Evolutionary conservation across 2,888 invertebrate species (phyloP).

Genomic region (Arctia plantaginis): DNA sequence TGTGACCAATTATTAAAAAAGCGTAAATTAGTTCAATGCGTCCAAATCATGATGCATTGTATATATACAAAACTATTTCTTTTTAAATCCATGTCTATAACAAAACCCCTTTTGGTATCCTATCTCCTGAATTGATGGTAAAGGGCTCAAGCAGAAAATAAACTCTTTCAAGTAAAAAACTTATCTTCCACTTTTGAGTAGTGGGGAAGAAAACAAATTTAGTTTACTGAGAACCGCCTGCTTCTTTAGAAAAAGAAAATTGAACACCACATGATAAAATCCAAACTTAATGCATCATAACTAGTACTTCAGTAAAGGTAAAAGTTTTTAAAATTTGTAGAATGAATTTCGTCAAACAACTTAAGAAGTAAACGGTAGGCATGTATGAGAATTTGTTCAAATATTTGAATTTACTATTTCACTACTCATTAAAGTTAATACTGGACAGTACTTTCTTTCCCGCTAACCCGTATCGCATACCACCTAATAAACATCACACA

Average conservation of each 20-base stretch:
- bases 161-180: background rate
- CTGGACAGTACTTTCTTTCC: constrained; percentile 38
- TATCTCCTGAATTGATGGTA: background rate
- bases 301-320: background rate
- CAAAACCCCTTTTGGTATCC: too few relatives aligned
- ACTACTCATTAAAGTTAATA: constrained; percentile 27
- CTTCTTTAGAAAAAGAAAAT: background rate
- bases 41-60: too few relatives aligned
- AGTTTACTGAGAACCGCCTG: too few relatives aligned
- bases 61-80: too few relatives aligned
- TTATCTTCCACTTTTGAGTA: background rate
- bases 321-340: background rate
- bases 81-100: too few relatives aligned
- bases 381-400: constrained; percentile 21
- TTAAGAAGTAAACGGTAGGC: background rate
- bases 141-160: background rate
- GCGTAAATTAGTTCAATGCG: too few relatives aligned
- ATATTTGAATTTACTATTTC: constrained; percentile 35
- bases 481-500: constrained; percentile 44
- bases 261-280: background rate
- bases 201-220: too few relatives aligned
- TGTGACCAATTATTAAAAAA: too few relatives aligned
- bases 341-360: constrained; percentile 2
- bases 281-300: background rate
- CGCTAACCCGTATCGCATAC: constrained; percentile 14